Conservation (phyloP, 1,140 invertebrate species). For the Papilio dardanus region DNA sequence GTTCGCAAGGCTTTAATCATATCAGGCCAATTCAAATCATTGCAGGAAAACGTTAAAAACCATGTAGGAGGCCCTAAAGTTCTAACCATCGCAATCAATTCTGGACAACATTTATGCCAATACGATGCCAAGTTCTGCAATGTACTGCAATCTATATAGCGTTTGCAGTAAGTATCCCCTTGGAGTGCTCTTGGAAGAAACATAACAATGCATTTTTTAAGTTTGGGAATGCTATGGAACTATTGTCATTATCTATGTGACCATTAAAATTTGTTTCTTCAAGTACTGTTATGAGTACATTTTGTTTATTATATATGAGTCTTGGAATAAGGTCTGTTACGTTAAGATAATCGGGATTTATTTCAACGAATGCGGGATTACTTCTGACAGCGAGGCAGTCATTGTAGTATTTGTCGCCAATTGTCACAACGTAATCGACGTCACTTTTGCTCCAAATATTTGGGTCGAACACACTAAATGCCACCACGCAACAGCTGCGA, state of each 20-base stretch:
- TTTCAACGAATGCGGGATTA: conserved; percentile 33
- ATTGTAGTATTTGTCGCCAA: conserved; percentile 44
- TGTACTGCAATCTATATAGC: conserved; percentile 40
- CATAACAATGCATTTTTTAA: conserved; percentile 43
- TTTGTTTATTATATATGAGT: conserved; percentile 29
- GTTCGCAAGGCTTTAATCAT: conserved; percentile 49
- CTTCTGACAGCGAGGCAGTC: conserved; percentile 40
- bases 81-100: conserved; percentile 48
- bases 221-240: conserved; percentile 42
- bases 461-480: conserved; percentile 37
- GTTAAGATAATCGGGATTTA: conserved; percentile 40
- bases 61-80: conserved; percentile 45
- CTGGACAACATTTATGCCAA: conserved; percentile 43
- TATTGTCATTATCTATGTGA: conserved; percentile 42
- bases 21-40: conserved; percentile 51
- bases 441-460: conserved; percentile 40
- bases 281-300: conserved; percentile 20
- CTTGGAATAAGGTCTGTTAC: conserved; percentile 37
- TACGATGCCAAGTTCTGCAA: conserved; percentile 40
- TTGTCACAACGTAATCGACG: conserved; percentile 40
- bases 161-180: conserved; percentile 43
- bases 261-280: conserved; percentile 41
- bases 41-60: conserved; percentile 47
- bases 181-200: conserved; percentile 40
- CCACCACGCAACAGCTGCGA: conserved; percentile 43